Evolutionary conservation across 2,888 invertebrate genomes (phyloP).

Genomic region (Venusia cambrica): DNA sequence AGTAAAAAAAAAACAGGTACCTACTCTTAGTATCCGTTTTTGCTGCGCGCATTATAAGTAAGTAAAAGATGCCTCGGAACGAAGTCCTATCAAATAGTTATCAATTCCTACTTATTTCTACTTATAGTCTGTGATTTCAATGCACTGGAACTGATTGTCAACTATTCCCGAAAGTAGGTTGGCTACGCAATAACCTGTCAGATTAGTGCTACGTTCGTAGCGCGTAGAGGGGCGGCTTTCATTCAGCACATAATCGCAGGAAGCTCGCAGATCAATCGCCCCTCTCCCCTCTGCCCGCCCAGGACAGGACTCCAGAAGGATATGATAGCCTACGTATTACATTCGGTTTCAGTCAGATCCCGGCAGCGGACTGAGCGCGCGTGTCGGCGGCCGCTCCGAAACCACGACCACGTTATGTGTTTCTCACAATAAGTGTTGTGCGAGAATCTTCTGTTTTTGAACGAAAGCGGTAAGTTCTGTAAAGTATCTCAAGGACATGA

Average conservation of each 20-base stretch:
- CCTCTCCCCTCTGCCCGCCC: conserved; percentile 40
- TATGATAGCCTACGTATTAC: conserved; percentile 46
- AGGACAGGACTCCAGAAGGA: conserved; percentile 50
- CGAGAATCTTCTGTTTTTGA: conserved; percentile 33
- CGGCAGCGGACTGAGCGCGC: conserved; percentile 45
- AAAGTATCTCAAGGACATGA: no score
- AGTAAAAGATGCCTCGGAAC: no score
- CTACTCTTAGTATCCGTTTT: no score
- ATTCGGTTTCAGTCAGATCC: conserved; percentile 51
- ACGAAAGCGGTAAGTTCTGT: conserved; percentile 46
- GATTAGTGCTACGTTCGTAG: conserved; percentile 30
- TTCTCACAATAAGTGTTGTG: conserved; percentile 49
- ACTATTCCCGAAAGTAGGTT: conserved; percentile 13
- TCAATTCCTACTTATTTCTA: no score
- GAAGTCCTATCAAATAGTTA: no score
- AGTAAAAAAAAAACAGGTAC: no score
- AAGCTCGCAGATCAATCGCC: conserved; percentile 71
- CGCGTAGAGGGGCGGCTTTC: conserved; percentile 51
- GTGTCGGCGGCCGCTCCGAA: conserved; percentile 36
- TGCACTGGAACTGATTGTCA: conserved; percentile 12
- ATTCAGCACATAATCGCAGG: conserved; percentile 62
- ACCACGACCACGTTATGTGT: conserved; percentile 59
- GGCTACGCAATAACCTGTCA: conserved; percentile 20
- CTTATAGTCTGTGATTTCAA: no score
- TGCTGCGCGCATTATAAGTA: no score